phyloP scores from a whole-genome alignment of 1,140 invertebrate species.

The Drosophila bocki region DNA sequence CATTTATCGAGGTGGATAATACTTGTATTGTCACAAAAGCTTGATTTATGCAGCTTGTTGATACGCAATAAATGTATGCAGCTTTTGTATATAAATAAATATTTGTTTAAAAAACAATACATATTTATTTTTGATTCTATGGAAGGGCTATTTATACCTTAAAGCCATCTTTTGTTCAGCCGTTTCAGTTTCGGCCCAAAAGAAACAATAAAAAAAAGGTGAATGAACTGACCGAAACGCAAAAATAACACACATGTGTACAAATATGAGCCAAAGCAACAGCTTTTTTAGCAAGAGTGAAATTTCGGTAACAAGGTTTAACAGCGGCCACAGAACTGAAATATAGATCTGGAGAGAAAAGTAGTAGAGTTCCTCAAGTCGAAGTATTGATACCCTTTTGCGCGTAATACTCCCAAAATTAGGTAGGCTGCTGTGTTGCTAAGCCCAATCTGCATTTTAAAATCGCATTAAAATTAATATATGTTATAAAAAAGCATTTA shows the following conservation, averaged over 20 bases:
- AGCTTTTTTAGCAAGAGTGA: conserved; percentile 18
- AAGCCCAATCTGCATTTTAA: neutral
- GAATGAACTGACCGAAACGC: conserved; percentile 59
- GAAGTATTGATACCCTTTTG: neutral
- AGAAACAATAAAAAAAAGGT: conserved; percentile 37
- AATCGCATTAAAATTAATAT: neutral
- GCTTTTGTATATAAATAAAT: conserved; percentile 15
- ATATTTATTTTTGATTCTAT: neutral
- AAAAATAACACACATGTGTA: conserved; percentile 13
- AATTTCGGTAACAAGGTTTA: conserved; percentile 18
- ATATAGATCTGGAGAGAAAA: conserved; percentile 1
- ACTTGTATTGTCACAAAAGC: conserved; percentile 26
- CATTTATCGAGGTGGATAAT: conserved; percentile 3
- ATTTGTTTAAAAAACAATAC: conserved; percentile 6
- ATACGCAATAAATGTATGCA: conserved; percentile 10
- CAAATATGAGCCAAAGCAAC: conserved; percentile 17
- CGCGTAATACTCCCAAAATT: neutral
- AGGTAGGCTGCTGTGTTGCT: neutral
- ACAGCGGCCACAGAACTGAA: conserved; percentile 21
- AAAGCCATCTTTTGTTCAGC: conserved; percentile 8
- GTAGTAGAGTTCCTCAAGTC: neutral
- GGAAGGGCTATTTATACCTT: conserved; percentile 5
- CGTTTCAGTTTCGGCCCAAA: conserved; percentile 35
- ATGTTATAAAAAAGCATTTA: neutral
- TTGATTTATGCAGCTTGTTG: conserved; percentile 27